Base-by-base conservation (phyloP, 2,113 vertebrate genomes). In the Phalacrocorax carbo region DNA sequence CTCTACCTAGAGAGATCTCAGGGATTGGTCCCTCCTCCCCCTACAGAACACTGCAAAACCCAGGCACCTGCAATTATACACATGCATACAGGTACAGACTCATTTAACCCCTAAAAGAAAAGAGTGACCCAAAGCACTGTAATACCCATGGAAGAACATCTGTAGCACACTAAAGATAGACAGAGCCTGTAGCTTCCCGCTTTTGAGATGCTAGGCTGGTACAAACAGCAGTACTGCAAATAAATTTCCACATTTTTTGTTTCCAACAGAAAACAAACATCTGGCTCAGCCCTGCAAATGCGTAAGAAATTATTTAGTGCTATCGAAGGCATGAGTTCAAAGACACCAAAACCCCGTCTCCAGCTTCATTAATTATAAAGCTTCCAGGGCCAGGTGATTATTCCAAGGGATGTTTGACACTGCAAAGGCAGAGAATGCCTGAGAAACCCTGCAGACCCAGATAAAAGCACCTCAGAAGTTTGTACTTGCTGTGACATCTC, bases 391-490 rank as follows among this genome's bases (percentile, higher is more conserved):
- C 75, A 89, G 64, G 82, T 64, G 66, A 90, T 92, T 87, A 95
- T 88, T 95, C 52, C 82, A 46, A 72, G n/a, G 71, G 78, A 89
- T 65, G 61, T 81, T 66, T 95, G 95, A 97, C 92, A 90, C 93
- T 96, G 95, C 73, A 90, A 88, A 96, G 91, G 88, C 88, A 96
- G 52, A 60, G 52, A 61, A 71, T 14, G 54, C 75, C 66, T 15
- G 25, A 58, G 70, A 80, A 96, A 86, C 88, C 93, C 90, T 88
- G 84, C 92, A 95, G 94, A 46, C 68, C 49, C 79, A 95, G 95
- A 96, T 96, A 82, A 97, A 97, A 97, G 93, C 62, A 82, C 32
- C 89, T 95, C 94, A 77, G 75, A 95, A 96, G 49, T n/a, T 75
- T 93, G 82, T 46, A 77, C 69, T 86, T 85, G 94, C 88, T 76